Percentiles rank a stretch among this genome's conserved stretches.
Conservation (phyloP, 2,797 vertebrate genomes). For the Catharus ustulatus region DNA sequence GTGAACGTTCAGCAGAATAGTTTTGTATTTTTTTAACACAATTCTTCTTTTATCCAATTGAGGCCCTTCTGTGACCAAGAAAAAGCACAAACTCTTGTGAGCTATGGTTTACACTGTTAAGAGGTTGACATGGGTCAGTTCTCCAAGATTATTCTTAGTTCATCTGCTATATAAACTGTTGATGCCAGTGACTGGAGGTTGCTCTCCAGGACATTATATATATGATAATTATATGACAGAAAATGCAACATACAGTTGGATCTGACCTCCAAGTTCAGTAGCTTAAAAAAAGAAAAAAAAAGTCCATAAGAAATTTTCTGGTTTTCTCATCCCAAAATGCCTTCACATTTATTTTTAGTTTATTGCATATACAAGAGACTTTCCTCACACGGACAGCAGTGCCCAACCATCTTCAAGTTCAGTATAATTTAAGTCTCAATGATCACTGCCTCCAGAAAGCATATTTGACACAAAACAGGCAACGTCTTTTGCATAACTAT, state of each 20-base stretch:
- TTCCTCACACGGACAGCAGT: not conserved
- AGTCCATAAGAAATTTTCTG: not conserved
- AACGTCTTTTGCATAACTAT: not conserved
- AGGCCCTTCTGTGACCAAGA: conserved; percentile 19
- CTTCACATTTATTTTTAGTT: not conserved
- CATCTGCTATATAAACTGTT: conserved; percentile 55
- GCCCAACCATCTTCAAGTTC: not conserved
- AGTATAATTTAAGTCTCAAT: not conserved
- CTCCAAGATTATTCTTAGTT: conserved; percentile 69
- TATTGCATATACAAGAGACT: not conserved
- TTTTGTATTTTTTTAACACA: too few relatives aligned
- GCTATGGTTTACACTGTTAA: conserved; percentile 52
- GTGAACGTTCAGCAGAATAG: too few relatives aligned
- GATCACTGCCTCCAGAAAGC: conserved; percentile 8
- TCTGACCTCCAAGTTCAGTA: conserved; percentile 5
- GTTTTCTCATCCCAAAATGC: not conserved
- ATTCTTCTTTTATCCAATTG: not conserved
- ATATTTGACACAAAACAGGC: conserved; percentile 25
- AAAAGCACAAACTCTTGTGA: conserved; percentile 35
- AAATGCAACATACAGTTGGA: conserved; percentile 39
- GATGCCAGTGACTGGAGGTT: conserved; percentile 45
- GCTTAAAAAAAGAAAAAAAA: not conserved
- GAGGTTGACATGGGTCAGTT: conserved; percentile 33
- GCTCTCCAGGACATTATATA: conserved; percentile 38
- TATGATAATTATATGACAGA: conserved; percentile 50